These are phyloP conservation scores for Molossus molossus DNA, from an alignment of 2,797 vertebrate species.

Conservation along the genomic window DNA sequence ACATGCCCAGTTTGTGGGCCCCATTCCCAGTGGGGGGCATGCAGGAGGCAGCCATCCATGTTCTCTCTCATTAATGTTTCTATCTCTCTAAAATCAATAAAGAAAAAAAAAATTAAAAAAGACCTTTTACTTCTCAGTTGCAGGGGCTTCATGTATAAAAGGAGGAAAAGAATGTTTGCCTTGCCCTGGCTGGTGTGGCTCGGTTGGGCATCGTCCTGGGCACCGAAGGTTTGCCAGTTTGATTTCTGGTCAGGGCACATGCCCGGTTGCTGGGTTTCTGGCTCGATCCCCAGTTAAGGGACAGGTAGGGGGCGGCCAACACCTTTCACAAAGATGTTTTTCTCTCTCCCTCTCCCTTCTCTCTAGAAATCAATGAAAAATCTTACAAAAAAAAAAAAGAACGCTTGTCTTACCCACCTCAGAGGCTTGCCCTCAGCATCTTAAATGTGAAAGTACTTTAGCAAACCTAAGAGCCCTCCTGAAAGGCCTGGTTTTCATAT, in stretches of 20 bases:
- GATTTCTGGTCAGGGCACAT: not conserved
- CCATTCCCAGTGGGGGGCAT: no score
- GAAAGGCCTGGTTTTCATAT: constrained; percentile 10
- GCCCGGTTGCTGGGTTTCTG: not conserved
- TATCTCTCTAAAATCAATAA: no score
- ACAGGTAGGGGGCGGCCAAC: no score
- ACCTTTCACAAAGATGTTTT: not conserved
- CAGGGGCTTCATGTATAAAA: not conserved
- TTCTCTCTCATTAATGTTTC: no score
- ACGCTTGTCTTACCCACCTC: not conserved
- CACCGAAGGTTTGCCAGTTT: not conserved
- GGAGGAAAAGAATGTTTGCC: not conserved
- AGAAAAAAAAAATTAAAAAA: not conserved
- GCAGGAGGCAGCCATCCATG: no score
- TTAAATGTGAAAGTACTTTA: not conserved
- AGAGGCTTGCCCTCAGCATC: not conserved
- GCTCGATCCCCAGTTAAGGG: not conserved
- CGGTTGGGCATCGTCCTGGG: not conserved
- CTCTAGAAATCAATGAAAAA: not conserved
- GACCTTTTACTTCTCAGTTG: not conserved
- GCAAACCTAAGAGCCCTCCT: not conserved
- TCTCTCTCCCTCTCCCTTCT: not conserved
- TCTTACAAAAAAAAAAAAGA: not conserved
- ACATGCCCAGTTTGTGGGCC: no score
- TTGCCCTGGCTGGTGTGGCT: not conserved